Base-by-base conservation (phyloP, 2,797 vertebrate species). In the Labeo calbasu region DNA sequence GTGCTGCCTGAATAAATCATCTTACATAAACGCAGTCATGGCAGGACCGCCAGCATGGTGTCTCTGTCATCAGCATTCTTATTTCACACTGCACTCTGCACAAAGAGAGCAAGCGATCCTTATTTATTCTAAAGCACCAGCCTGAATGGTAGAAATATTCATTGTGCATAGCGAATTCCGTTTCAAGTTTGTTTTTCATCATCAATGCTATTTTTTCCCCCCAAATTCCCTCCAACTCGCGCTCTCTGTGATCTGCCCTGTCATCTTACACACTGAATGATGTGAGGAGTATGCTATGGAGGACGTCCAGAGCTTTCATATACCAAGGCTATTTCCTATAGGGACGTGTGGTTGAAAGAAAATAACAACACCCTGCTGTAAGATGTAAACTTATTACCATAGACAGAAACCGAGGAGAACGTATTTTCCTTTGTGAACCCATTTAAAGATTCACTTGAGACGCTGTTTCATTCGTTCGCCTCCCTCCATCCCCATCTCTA, bases 141-240 rank as follows among this genome's bases (percentile, higher is more conserved):
- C 66, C 71, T 40, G 79, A 81, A 85, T 69, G 71, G 77, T 83
- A 85, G 83, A 87, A 87, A 89, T 86, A 87, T 87, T 86, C 80
- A 87, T 85, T 81, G 77, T 87, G 85, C 66, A 81, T 91, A 84
- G 84, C 53, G 28, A 71, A 85, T 86, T 89, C 87, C 10, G 59
- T 83, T 88, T 87, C 55, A 88, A 83, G 82, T 79, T 70, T 80
- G 80, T 84, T 88, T 86, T 79, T 79, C 78, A 84, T 81, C 88
- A 82, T 80, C 57, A 77, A 69, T 13, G 32, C 83, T 73, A 85
- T 76, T 83, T 46, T 82, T 77, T 76, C 72, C 75, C 79, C 81
- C 76, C 69, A 82, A 85, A 76, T 90, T 86, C 85, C 75, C 81
- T 40, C 77, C 63, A 51, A 63, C 61, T 40, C 77, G 32, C 68